Percentiles rank a stretch among this genome's conserved stretches.
phyloP scores from a whole-genome alignment of 2,888 invertebrate species.

The Erannis defoliaria region DNA sequence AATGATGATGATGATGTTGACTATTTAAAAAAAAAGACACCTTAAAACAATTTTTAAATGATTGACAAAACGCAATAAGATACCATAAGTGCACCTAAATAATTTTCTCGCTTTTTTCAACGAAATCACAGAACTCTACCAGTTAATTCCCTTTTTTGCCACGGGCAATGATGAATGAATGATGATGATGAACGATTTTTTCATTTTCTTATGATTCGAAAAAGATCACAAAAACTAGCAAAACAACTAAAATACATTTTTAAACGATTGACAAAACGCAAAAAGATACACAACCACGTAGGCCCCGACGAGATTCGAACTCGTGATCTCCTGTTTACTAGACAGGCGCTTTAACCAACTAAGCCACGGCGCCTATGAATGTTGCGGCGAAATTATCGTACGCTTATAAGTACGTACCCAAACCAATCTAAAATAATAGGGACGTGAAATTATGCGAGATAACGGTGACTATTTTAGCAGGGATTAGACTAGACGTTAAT shows the following conservation, averaged over 20 bases:
- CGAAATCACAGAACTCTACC: neutral
- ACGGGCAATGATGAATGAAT: no score
- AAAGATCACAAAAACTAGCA: neutral
- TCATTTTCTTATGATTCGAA: no score
- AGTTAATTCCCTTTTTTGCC: neutral
- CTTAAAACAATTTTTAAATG: neutral
- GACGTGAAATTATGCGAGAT: neutral
- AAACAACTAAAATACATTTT: neutral
- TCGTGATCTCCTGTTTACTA: conserved; percentile 84
- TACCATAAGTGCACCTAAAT: no score
- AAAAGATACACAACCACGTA: conserved; percentile 35
- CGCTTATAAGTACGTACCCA: neutral
- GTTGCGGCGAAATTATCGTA: neutral
- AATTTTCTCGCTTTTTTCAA: neutral
- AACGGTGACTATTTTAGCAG: neutral
- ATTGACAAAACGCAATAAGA: neutral
- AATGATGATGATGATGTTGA: no score
- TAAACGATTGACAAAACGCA: neutral
- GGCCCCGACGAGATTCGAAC: conserved; percentile 84
- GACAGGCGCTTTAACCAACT: conserved; percentile 85
- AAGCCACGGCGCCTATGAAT: conserved; percentile 76
- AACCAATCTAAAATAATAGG: neutral
- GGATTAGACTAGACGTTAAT: no score
- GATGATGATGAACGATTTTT: no score
- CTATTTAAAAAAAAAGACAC: no score